Conservation (phyloP, 2,888 invertebrate genomes). For the Dicroscelio sp. region DNA sequence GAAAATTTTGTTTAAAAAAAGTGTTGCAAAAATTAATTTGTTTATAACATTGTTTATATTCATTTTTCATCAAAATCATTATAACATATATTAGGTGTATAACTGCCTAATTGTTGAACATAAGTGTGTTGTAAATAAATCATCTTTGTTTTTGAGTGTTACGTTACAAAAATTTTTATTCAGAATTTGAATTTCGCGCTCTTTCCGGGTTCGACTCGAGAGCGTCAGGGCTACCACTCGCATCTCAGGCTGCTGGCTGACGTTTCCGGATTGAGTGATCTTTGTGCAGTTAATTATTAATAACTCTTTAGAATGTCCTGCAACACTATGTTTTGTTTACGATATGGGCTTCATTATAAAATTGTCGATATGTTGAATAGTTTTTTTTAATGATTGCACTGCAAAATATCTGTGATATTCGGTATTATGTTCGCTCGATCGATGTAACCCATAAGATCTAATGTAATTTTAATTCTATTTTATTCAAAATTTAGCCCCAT, state of each 20-base stretch:
- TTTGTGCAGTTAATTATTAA: background rate
- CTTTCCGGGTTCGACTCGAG: too few relatives aligned
- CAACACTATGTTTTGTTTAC: background rate
- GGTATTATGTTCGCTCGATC: background rate
- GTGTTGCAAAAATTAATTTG: constrained; percentile 2
- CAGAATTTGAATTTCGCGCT: too few relatives aligned
- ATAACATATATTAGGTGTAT: background rate
- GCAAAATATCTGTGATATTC: background rate
- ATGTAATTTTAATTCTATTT: background rate
- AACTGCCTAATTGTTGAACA: background rate
- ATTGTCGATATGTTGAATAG: background rate
- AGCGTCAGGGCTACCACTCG: too few relatives aligned
- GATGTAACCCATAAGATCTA: background rate
- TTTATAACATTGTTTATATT: background rate
- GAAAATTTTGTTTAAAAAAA: background rate
- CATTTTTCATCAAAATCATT: background rate
- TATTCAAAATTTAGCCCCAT: background rate
- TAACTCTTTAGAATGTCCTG: background rate
- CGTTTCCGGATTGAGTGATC: background rate
- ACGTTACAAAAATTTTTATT: background rate
- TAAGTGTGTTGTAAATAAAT: constrained; percentile 4
- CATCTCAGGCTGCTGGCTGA: background rate
- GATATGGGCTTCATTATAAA: background rate
- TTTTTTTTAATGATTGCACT: background rate
- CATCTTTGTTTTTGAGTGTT: background rate